Percentiles rank a stretch among this genome's conserved stretches.
These are phyloP conservation scores for Pachypsylla venusta DNA, from an alignment of 1,140 invertebrate genomes.

Conservation along the genomic window DNA sequence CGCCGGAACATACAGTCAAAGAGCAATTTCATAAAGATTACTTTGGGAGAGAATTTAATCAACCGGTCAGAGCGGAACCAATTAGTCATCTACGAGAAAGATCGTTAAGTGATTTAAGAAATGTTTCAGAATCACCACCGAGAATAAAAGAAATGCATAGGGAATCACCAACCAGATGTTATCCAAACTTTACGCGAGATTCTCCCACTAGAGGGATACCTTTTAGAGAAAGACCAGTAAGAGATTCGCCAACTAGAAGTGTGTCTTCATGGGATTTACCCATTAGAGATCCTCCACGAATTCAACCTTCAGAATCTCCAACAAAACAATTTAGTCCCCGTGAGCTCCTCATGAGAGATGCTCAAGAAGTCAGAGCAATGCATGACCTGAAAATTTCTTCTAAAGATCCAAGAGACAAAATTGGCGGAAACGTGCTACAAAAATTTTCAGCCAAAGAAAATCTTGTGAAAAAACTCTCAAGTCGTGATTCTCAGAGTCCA, in stretches of 20 bases:
- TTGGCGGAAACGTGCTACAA: not conserved
- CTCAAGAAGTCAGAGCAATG: not conserved
- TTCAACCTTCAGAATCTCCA: not conserved
- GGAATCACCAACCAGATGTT: not conserved
- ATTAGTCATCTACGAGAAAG: slow-evolving; percentile 1
- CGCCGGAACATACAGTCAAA: not conserved
- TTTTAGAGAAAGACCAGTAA: not conserved
- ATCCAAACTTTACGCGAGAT: not conserved
- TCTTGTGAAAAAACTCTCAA: not conserved
- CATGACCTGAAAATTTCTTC: not conserved
- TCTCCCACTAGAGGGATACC: not conserved
- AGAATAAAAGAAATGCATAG: not conserved
- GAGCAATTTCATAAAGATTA: not conserved
- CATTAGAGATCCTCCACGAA: not conserved
- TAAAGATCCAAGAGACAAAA: not conserved
- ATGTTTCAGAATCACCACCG: not conserved
- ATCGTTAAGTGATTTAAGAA: not conserved
- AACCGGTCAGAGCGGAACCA: not conserved
- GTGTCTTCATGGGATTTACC: slow-evolving; percentile 1
- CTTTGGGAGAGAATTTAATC: not conserved
- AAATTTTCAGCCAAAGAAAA: slow-evolving; percentile 8
- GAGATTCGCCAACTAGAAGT: not conserved
- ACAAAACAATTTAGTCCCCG: not conserved
- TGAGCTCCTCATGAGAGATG: not conserved
- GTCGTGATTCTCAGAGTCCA: not conserved